phyloP scores from a whole-genome alignment of 37 sponge, comb jelly and placozoan species.

The Crambe crambe region DNA sequence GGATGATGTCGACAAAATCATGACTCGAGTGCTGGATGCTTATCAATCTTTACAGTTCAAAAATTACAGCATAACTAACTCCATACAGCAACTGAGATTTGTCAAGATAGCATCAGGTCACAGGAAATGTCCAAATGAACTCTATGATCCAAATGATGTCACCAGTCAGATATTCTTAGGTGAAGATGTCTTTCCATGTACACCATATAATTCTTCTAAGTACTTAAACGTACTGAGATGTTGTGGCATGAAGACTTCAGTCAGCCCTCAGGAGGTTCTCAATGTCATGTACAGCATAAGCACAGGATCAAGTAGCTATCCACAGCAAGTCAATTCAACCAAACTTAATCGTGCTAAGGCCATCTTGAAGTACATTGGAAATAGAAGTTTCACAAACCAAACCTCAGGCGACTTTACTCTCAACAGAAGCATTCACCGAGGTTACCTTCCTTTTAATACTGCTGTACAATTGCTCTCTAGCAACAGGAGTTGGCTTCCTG shows the following conservation, averaged over 20 bases:
- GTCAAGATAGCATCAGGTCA: background rate
- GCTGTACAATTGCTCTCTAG: slow-evolving; percentile 2
- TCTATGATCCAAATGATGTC: slow-evolving; percentile 28
- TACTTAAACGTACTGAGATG: background rate
- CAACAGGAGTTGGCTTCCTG: slow-evolving; percentile 45
- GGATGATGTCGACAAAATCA: background rate
- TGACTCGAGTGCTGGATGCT: slow-evolving; percentile 31
- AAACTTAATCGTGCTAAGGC: slow-evolving; percentile 30
- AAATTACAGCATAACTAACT: background rate
- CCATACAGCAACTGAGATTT: slow-evolving; percentile 17
- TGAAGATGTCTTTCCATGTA: slow-evolving; percentile 53
- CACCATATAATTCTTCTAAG: slow-evolving; percentile 27
- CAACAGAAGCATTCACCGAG: background rate
- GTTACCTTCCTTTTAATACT: slow-evolving; percentile 4
- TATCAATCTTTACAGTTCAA: background rate
- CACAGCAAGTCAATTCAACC: background rate
- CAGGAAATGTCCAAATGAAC: background rate
- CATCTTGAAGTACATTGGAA: slow-evolving; percentile 4
- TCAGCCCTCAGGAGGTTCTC: slow-evolving; percentile 31
- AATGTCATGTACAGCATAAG: slow-evolving; percentile 33
- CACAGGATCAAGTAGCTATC: background rate
- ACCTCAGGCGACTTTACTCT: background rate
- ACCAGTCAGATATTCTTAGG: slow-evolving; percentile 18
- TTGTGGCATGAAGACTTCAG: slow-evolving; percentile 29
- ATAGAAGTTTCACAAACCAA: background rate